A percentile compares a stretch with the other conserved stretches of the same genome.
These are phyloP conservation scores for Steinernema carpocapsae DNA, from an alignment of 2,888 invertebrate genomes.

Conservation along the genomic window DNA sequence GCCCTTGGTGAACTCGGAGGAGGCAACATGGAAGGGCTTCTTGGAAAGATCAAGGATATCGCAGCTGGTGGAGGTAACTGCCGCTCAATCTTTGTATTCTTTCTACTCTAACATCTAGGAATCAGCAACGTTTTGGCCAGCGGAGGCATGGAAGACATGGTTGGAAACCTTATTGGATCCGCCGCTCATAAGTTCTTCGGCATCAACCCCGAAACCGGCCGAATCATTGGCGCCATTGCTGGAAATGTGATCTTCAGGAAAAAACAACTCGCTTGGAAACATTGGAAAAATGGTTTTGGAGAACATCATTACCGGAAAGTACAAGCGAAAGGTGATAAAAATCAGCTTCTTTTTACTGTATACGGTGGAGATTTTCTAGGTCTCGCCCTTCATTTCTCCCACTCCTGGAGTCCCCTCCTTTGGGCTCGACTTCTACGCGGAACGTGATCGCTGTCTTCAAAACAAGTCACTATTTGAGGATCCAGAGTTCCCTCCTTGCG, in stretches of 20 bases:
- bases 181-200: constrained; percentile 60
- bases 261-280: constrained; percentile 61
- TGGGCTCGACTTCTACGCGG: constrained; percentile 75
- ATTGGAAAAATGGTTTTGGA: constrained; percentile 68
- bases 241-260: constrained; percentile 67
- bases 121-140: constrained; percentile 36
- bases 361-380: constrained; percentile 27
- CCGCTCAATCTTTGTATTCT: neutral
- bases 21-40: constrained; percentile 48
- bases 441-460: constrained; percentile 78
- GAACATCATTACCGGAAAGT: constrained; percentile 67
- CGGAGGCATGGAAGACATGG: constrained; percentile 55
- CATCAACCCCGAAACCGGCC: constrained; percentile 54
- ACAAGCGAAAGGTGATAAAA: constrained; percentile 57
- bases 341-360: neutral
- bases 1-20: constrained; percentile 44
- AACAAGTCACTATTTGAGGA: constrained; percentile 80
- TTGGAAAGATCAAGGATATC: constrained; percentile 55
- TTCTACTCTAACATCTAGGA: neutral
- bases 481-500: constrained; percentile 83
- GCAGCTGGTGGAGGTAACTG: constrained; percentile 52
- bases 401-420: constrained; percentile 48
- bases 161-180: constrained; percentile 50
- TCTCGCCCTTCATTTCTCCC: constrained; percentile 63
- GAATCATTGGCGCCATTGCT: constrained; percentile 65